A percentile compares a stretch with the other conserved stretches of the same genome.
phyloP scores from a whole-genome alignment of 2,113 vertebrate genomes.

The Hypocryptadius cinnamomeus region DNA sequence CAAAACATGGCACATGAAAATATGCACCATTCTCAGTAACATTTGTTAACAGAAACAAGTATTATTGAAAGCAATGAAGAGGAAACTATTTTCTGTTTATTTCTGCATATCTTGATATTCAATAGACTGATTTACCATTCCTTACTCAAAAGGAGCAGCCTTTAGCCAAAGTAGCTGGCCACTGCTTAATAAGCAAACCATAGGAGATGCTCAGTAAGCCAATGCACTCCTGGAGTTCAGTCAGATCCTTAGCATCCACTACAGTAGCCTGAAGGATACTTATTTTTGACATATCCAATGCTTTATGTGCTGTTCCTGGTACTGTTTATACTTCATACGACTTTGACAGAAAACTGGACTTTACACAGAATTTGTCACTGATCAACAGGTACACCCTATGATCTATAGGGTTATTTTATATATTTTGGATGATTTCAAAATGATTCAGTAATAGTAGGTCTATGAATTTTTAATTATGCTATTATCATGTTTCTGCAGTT shows the following conservation, averaged over 20 bases:
- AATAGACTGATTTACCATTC: not conserved
- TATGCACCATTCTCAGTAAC: not conserved
- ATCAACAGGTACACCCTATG: not conserved
- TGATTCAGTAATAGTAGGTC: not conserved
- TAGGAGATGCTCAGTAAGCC: not conserved
- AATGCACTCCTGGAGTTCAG: not conserved
- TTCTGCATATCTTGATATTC: not conserved
- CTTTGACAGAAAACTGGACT: not conserved
- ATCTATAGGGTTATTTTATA: not conserved
- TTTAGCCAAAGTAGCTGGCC: not conserved
- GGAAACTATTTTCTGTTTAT: not conserved
- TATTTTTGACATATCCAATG: not conserved
- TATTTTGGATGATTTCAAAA: not conserved
- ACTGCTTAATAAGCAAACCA: not conserved
- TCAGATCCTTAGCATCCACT: not conserved
- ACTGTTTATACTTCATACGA: not conserved
- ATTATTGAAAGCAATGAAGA: not conserved
- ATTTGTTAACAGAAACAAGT: not conserved
- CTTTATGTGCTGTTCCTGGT: not conserved
- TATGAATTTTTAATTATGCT: not conserved
- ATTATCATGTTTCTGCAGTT: rapidly evolving
- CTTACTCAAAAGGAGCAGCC: not conserved
- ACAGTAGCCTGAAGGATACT: not conserved
- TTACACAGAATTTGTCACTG: not conserved
- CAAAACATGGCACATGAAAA: not conserved